phyloP scores from a whole-genome alignment of 1,140 invertebrate genomes.

The Temnothorax nylanderi region DNA sequence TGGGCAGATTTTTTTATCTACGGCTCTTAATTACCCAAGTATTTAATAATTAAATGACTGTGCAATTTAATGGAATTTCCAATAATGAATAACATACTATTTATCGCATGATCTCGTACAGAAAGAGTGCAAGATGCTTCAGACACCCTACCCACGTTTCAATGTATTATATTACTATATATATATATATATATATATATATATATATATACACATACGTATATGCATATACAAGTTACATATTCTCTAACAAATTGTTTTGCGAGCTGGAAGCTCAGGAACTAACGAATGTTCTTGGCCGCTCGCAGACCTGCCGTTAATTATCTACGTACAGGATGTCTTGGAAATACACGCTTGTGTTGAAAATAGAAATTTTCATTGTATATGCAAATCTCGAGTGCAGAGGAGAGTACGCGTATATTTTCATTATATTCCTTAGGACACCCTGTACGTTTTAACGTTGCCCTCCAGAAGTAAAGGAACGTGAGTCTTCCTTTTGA shows the following conservation, averaged over 20 bases:
- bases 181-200: too few species aligned
- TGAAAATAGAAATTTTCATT: background rate
- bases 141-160: constrained; percentile 28
- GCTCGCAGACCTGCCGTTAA: constrained; percentile 26
- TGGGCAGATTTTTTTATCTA: background rate
- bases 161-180: constrained; percentile 55
- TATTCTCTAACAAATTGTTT: constrained; percentile 39
- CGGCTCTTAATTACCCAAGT: background rate
- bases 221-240: constrained; percentile 49
- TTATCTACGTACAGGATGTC: constrained; percentile 24
- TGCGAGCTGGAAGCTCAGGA: constrained; percentile 5
- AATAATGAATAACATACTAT: background rate
- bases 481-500: constrained; percentile 70
- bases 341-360: constrained; percentile 11
- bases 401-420: constrained; percentile 2
- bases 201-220: constrained; percentile 24
- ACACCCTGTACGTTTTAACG: constrained; percentile 39
- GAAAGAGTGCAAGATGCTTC: constrained; percentile 4
- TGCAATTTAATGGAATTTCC: background rate
- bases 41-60: background rate
- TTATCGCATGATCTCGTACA: background rate
- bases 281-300: background rate
- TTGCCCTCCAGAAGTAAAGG: constrained; percentile 40
- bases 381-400: background rate
- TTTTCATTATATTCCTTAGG: constrained; percentile 18